A percentile compares a stretch with the other conserved stretches of the same genome.
phyloP scores from a whole-genome alignment of 1,140 invertebrate genomes.

The Lamellibrachia luymesi region DNA sequence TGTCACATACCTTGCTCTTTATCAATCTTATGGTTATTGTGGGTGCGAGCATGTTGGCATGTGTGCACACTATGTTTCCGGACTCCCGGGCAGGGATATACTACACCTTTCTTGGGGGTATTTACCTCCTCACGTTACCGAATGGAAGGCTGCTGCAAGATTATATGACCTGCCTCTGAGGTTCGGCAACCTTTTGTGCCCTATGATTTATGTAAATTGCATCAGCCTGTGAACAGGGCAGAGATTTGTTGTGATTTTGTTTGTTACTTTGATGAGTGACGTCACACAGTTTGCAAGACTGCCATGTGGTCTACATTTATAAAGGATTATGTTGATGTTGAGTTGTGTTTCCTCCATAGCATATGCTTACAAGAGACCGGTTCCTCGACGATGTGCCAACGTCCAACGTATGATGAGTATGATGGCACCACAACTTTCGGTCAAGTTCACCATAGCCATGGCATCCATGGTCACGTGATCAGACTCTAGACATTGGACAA shows the following conservation, averaged over 20 bases:
- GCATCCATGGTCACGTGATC: background rate
- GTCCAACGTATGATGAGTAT: constrained; percentile 16
- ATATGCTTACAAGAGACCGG: constrained; percentile 16
- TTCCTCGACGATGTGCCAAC: constrained; percentile 23
- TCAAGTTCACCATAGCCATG: background rate
- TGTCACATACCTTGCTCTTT: background rate
- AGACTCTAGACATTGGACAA: background rate
- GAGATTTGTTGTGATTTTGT: background rate
- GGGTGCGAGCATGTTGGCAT: background rate
- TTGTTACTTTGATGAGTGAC: background rate
- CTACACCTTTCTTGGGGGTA: background rate
- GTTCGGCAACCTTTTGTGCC: background rate
- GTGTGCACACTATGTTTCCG: background rate
- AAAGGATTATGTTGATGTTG: background rate
- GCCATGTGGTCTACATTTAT: background rate
- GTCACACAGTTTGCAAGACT: background rate
- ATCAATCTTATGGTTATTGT: background rate
- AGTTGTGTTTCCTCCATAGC: constrained; percentile 1
- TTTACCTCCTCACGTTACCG: background rate
- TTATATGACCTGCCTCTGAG: no score
- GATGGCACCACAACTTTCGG: background rate
- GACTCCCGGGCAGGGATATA: background rate
- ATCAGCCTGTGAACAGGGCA: background rate
- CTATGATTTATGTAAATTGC: background rate
- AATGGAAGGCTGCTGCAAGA: no score